Evolutionary conservation across 1,140 invertebrate genomes (phyloP), one percentile per base, ranked within the genome.

Genomic region (Drosophila neocordata): DNA sequence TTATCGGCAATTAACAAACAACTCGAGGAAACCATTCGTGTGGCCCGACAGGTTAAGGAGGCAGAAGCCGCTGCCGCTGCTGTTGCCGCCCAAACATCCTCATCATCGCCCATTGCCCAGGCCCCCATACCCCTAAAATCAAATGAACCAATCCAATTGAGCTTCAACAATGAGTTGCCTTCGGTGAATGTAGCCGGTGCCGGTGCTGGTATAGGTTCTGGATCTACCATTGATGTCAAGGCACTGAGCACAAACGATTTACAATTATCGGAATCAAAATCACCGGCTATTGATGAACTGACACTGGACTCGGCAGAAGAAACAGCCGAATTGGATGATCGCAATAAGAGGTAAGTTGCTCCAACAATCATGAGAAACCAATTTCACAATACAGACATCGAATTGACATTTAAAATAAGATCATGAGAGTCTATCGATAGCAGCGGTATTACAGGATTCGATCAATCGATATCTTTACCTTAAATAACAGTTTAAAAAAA

Each of bases 281-380:
- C 93, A 13, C 91, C 91, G 51, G 92, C 92, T 72, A 93, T 94
- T 69, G 93, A 94, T 83, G 93, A 94, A 73, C 92, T 94, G 65
- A 92, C 93, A 1, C 89, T 95, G 34, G 95, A 95, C 73, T 92
- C 92, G 6, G 93, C 94, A 52, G 93, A 94, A 34, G 94, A 94
- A 68, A 91, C 93, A 44, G 95, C 94, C 75, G 96, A 96, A 83
- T 60, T 90, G 59, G 95, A 96, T 83, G 95, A 96, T 90, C 93
- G 95, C 82, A 95, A 96, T 91, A 96, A 97, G 89, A 94, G 95
- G 93, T 94, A 74, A 83, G 85, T 57, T 6, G 9, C 8, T n/a
- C 27, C 27, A 11, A 34, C 15, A 35, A 6, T 8, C 9, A 5
- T 53, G 18, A 24, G 18, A 12, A 53, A 11, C 12, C 48, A 22